Base-by-base conservation (phyloP, 2,797 vertebrate genomes). In the Trematomus bernacchii region DNA sequence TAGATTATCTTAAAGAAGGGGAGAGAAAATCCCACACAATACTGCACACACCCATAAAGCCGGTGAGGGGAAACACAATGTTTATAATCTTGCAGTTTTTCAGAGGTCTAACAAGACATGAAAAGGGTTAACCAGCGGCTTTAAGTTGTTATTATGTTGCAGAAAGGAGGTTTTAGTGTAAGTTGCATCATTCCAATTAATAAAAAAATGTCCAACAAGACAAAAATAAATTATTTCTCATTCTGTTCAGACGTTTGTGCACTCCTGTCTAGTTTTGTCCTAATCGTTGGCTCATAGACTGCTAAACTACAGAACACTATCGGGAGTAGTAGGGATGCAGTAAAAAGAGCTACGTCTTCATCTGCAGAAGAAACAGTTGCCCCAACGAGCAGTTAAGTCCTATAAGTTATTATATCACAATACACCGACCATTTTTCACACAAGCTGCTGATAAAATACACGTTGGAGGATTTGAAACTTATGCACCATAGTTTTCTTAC, bases 351-450 rank as follows among this genome's bases (percentile, higher is more conserved):
- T 59, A 60, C 9, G 62, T 19, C 66, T 77, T 64, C 66, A 43
- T 76, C 83, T 79, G 85, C 80, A 87, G 80, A 77, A 48, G 58
- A 73, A 80, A 85, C 65, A 58, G 59, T 53, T 78, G 71, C 80
- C 63, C 74, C 69, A 37, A 50, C 57, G 71, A 83, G 73, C 76
- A 73, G 66, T 73, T 74, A 72, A 76, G 47, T 84, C 81, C 71
- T 85, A 85, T 46, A 76, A 82, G 72, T 88, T 87, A 88, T 87
- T 84, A 90, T 83, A 85, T 81, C 87, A 91, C 91, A 86, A 91
- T 64, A 94, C 93, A 89, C 77, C 69, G 44, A 91, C 79, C 79
- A 88, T 84, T 88, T 90, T 85, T 87, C 77, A 89, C 90, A 89
- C 84, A 91, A 84, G 53, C 83, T 82, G 75, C 87, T 76, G 79